These are phyloP conservation scores for Hermaeophaga mercurialis DNA, from an alignment of 2,888 invertebrate species.

Conservation along the genomic window DNA sequence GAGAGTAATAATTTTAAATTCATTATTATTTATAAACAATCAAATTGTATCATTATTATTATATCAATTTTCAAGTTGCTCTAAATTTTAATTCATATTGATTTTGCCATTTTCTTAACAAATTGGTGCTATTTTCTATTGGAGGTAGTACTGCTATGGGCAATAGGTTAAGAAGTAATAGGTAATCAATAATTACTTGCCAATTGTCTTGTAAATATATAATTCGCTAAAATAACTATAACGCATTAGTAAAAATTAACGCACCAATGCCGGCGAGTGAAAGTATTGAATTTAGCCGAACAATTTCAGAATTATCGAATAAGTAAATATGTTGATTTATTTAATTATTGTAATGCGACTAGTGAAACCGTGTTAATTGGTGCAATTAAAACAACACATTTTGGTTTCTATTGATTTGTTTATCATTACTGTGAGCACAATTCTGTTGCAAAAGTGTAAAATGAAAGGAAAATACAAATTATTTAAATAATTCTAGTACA, in stretches of 20 bases:
- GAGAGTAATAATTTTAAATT: too few species aligned
- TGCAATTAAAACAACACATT: constrained; percentile 2
- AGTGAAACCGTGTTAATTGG: constrained; percentile 17
- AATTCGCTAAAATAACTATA: neutral
- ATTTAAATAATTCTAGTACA: too few species aligned
- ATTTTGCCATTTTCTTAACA: too few species aligned
- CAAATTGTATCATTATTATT: too few species aligned
- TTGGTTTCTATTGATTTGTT: neutral
- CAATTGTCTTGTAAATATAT: neutral
- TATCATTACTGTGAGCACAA: too few species aligned
- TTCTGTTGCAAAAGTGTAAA: too few species aligned
- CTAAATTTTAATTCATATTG: too few species aligned
- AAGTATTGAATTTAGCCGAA: constrained; percentile 10
- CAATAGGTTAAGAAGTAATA: neutral
- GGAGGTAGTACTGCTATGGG: too few species aligned
- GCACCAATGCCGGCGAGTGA: constrained; percentile 15
- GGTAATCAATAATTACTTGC: neutral
- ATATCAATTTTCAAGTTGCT: too few species aligned
- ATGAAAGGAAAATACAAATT: too few species aligned
- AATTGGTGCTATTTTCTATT: too few species aligned
- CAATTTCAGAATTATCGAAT: constrained; percentile 4
- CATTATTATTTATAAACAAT: too few species aligned
- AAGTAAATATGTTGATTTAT: neutral
- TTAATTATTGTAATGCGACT: neutral
- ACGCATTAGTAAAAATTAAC: constrained; percentile 2